phyloP scores from a whole-genome alignment of 2,113 vertebrate genomes.

The Gopherus evgoodei region DNA sequence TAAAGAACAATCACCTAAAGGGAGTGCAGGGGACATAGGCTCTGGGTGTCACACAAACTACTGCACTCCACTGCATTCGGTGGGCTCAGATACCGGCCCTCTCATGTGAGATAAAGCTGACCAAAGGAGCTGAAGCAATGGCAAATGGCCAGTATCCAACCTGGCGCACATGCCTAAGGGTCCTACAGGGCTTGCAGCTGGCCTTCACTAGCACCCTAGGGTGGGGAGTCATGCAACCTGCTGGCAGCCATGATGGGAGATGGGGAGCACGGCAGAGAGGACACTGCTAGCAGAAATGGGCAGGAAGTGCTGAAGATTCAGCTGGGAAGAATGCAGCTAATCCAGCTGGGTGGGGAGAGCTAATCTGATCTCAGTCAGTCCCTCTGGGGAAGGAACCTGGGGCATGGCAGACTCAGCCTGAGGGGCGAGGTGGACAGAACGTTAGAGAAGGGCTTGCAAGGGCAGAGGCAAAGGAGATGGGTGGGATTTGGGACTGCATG shows the following conservation, averaged over 20 bases:
- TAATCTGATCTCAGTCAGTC: background rate
- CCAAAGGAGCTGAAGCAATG: background rate
- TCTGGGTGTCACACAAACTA: too few relatives aligned
- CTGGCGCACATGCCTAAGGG: fast-evolving
- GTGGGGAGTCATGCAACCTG: background rate
- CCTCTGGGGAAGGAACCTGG: background rate
- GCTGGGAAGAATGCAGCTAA: background rate
- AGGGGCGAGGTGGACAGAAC: background rate
- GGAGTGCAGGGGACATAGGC: background rate
- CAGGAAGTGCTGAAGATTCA: fast-evolving
- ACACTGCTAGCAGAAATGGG: background rate
- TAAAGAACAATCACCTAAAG: background rate
- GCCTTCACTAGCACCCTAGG: background rate
- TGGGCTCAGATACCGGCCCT: background rate
- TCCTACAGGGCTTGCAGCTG: background rate
- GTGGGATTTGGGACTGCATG: background rate
- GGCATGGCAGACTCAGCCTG: background rate
- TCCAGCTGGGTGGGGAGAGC: background rate
- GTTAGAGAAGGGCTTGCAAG: too few relatives aligned
- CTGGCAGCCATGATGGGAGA: background rate
- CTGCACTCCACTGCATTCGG: too few relatives aligned
- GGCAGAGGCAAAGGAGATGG: background rate
- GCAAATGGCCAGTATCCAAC: background rate
- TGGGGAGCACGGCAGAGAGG: background rate
- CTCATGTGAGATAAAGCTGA: background rate